phyloP scores from a whole-genome alignment of 2,113 vertebrate species.

The Trogon melanurus region DNA sequence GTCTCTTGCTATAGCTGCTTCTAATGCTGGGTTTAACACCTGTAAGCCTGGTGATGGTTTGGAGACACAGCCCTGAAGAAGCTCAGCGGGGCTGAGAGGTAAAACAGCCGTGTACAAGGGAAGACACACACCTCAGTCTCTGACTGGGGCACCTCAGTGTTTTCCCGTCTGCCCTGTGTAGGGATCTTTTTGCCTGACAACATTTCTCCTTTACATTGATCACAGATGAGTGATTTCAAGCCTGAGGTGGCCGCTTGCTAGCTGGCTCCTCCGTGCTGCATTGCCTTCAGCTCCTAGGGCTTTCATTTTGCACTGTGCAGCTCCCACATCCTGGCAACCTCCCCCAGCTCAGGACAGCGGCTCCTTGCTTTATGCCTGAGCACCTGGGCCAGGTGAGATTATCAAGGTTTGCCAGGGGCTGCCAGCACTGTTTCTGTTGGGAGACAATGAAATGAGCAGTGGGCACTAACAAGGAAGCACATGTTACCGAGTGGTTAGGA shows the following conservation, averaged over 20 bases:
- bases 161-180: fast-evolving
- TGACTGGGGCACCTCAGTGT: not conserved
- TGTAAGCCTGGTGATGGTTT: not conserved
- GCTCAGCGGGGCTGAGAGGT: not conserved
- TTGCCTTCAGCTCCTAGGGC: not conserved
- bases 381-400: fast-evolving
- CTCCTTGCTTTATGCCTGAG: not conserved
- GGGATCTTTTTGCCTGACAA: not conserved
- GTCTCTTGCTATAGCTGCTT: not conserved
- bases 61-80: not conserved
- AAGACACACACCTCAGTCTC: not conserved
- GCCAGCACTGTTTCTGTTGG: not conserved
- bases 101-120: not conserved
- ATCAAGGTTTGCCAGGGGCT: not conserved
- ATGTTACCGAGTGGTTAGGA: not conserved
- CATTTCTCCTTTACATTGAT: not conserved
- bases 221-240: not conserved
- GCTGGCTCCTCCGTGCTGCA: not conserved
- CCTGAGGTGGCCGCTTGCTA: not conserved
- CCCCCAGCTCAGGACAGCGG: not conserved
- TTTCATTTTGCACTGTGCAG: not conserved
- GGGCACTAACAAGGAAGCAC: not conserved
- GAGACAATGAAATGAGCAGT: not conserved
- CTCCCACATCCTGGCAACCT: not conserved
- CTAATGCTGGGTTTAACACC: not conserved